A percentile compares a stretch with the other conserved stretches of the same genome.
These are phyloP conservation scores for Drosophila meridionalis DNA, from an alignment of 2,888 invertebrate species.

Conservation along the genomic window DNA sequence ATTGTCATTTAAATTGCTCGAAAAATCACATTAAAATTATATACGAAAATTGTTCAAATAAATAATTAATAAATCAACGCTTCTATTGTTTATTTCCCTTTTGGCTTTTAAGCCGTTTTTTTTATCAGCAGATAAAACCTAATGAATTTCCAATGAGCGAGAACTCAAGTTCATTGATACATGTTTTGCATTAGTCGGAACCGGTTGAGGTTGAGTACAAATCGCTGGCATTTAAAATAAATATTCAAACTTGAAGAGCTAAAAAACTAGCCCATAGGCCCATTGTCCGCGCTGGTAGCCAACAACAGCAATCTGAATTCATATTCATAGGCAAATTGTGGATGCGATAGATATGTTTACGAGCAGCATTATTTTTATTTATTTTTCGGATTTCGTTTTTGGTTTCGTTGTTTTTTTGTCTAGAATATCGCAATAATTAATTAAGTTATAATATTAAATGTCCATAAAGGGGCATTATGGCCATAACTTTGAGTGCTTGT, in stretches of 20 bases:
- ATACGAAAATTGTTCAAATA: slow-evolving; percentile 43
- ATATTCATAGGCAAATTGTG: slow-evolving; percentile 67
- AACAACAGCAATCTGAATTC: slow-evolving; percentile 12
- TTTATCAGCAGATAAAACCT: slow-evolving; percentile 69
- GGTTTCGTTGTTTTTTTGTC: slow-evolving; percentile 22
- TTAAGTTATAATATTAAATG: slow-evolving; percentile 79
- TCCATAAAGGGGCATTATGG: slow-evolving; percentile 76
- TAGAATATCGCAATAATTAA: slow-evolving; percentile 71
- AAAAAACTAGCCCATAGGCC: slow-evolving; percentile 36
- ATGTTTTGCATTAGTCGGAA: slow-evolving; percentile 50
- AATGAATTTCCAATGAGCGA: slow-evolving; percentile 75
- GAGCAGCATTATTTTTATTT: slow-evolving; percentile 41
- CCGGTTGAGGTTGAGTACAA: slow-evolving; percentile 52
- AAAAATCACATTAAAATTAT: slow-evolving; percentile 39
- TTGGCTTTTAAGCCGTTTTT: slow-evolving; percentile 14
- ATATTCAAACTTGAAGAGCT: slow-evolving; percentile 34
- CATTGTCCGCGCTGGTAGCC: slow-evolving; percentile 18
- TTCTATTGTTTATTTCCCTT: slow-evolving; percentile 54
- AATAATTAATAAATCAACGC: slow-evolving; percentile 73
- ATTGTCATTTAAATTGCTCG: slow-evolving; percentile 33
- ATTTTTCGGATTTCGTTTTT: slow-evolving; percentile 6
- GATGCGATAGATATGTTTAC: slow-evolving; percentile 49
- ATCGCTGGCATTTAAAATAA: slow-evolving; percentile 40
- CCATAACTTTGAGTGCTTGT: slow-evolving; percentile 68
- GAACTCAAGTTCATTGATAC: slow-evolving; percentile 73